phyloP scores from a whole-genome alignment of 1,140 invertebrate species.

The Ceratosolen solmsi region DNA sequence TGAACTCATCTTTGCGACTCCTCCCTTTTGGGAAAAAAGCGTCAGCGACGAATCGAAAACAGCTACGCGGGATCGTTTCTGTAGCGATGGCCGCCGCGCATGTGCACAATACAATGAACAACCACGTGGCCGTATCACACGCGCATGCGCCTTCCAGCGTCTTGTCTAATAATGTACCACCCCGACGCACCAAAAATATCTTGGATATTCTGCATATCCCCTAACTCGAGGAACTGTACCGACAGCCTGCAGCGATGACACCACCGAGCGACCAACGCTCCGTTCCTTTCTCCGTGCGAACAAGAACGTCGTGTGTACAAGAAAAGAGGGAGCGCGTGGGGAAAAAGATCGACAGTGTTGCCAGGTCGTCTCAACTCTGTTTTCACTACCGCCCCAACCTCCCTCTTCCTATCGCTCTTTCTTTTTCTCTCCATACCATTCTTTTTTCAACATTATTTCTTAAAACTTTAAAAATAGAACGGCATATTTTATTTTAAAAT shows the following conservation, averaged over 20 bases:
- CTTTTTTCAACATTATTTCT: background rate
- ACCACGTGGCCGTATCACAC: too few species aligned
- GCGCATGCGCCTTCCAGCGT: slow-evolving; percentile 3
- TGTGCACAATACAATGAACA: slow-evolving; percentile 49
- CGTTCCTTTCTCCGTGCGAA: background rate
- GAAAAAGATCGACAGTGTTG: background rate
- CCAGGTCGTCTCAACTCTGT: background rate
- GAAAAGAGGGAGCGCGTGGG: background rate
- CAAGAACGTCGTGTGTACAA: too few species aligned
- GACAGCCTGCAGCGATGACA: background rate
- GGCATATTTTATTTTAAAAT: background rate
- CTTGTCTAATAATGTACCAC: too few species aligned
- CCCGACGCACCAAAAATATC: too few species aligned
- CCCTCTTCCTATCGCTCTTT: background rate
- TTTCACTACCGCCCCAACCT: background rate
- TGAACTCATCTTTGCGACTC: background rate
- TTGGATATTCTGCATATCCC: too few species aligned
- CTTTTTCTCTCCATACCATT: background rate
- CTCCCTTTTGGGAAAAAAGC: background rate
- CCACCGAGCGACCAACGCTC: background rate
- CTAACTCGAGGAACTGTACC: background rate
- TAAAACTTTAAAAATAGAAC: slow-evolving; percentile 1
- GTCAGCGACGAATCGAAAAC: slow-evolving; percentile 22
- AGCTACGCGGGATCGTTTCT: slow-evolving; percentile 32
- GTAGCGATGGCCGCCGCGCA: slow-evolving; percentile 52